Base-by-base conservation (phyloP, 2,888 invertebrate species). In the Drosophila longiperda region DNA sequence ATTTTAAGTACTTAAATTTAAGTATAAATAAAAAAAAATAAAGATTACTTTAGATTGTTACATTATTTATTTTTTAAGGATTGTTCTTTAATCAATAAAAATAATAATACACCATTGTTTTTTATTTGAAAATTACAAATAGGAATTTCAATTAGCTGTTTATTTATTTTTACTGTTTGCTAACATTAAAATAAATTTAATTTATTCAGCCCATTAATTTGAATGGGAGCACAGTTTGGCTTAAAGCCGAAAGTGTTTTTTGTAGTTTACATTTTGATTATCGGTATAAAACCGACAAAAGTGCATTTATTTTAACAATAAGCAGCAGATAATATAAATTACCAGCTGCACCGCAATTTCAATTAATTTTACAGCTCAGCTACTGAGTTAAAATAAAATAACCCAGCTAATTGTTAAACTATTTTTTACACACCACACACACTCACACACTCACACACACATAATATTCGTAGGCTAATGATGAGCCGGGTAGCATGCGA, bases 281-380 rank as follows among this genome's bases (percentile, higher is more conserved):
- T 58, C 66, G 53, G 59, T 33, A 20, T 11, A 58, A 52, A 61
- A 55, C 45, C 15, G 20, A 75, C 68, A 73, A 72, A 76, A 82
- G 66, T 82, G 71, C 84, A 87, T 86, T 89, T 85, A 87, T 88
- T 87, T 83, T 32, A 70, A 79, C 83, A 85, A 85, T 85, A 82
- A 76, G 77, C 73, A 69, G 74, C 72, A 67, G 79, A 87, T 79
- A 74, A 78, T 74, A 75, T 75, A 76, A 78, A 82, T 85, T 78
- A 59, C 71, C 72, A 75, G 63, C 55, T 38, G 66, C 75, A 81
- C 89, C 87, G 65, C 88, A 80, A 61, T 83, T 89, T 68, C 83
- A 89, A 87, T 89, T 87, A 85, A 85, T 79, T 89, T 75, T 85
- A 87, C 90, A 89, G 70, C 66, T 54, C 52, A 68, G 63, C 66